Evolutionary conservation across 2,113 vertebrate species (phyloP).

Genomic region (Catharus fuscescens): DNA sequence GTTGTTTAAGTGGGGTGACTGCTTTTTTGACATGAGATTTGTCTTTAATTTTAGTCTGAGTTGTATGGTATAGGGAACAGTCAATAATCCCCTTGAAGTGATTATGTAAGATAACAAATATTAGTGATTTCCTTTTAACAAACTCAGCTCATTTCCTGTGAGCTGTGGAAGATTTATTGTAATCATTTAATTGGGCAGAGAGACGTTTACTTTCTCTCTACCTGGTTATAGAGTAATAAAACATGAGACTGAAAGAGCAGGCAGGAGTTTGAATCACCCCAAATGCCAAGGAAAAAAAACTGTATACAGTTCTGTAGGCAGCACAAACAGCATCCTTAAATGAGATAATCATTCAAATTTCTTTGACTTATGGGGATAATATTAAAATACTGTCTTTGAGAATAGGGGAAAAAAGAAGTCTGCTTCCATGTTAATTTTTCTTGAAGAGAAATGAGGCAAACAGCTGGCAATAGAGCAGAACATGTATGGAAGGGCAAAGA

Average conservation of each 20-base stretch:
- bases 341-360: background rate
- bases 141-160: constrained; percentile 14
- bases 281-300: background rate
- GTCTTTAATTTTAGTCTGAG: background rate
- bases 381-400: background rate
- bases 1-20: background rate
- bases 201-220: background rate
- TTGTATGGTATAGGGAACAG: background rate
- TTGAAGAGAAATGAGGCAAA: background rate
- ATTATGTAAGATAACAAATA: constrained; percentile 14
- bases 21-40: background rate
- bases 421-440: background rate
- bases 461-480: background rate
- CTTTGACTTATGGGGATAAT: background rate
- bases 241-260: background rate
- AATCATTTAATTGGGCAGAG: background rate
- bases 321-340: background rate
- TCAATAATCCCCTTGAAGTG: background rate
- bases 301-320: background rate
- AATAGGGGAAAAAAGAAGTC: background rate
- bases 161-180: background rate
- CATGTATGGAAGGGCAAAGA: background rate
- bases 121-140: constrained; percentile 11
- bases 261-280: background rate
- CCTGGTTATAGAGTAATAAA: background rate